Conservation (phyloP, 2,113 vertebrate species). For the Phylloscopus whistleri region DNA sequence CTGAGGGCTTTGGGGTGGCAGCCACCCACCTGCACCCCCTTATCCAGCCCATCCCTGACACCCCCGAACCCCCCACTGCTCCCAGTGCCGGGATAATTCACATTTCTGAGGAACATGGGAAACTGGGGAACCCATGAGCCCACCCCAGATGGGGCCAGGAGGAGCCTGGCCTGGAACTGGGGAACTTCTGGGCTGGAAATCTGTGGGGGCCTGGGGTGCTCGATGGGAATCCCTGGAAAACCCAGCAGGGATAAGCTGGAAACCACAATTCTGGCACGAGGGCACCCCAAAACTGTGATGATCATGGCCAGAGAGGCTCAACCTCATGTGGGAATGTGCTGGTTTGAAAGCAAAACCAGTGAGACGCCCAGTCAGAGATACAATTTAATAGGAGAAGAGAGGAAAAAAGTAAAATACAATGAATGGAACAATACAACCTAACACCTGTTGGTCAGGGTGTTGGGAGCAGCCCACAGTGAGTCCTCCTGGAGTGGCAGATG, state of each 20-base stretch:
- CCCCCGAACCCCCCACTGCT: neutral
- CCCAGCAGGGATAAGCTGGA: neutral
- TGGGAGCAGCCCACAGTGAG: too few species aligned
- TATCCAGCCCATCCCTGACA: neutral
- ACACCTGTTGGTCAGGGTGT: too few species aligned
- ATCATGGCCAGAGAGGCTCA: neutral
- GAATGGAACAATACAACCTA: too few species aligned
- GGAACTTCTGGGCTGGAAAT: neutral
- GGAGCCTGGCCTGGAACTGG: neutral
- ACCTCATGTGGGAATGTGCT: neutral
- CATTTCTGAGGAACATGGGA: neutral
- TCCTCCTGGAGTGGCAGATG: too few species aligned
- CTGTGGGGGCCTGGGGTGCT: neutral
- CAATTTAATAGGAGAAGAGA: too few species aligned
- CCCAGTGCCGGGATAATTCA: neutral
- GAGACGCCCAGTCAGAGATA: too few species aligned
- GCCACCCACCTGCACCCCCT: neutral
- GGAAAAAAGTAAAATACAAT: too few species aligned
- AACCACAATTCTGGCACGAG: fast-evolving
- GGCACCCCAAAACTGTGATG: fast-evolving
- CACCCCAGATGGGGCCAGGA: fast-evolving
- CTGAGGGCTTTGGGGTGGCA: neutral
- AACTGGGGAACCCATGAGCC: neutral
- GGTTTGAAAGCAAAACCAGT: too few species aligned
- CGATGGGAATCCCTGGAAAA: fast-evolving